phyloP scores from a whole-genome alignment of 2,888 invertebrate species.

The Biston stratarius region DNA sequence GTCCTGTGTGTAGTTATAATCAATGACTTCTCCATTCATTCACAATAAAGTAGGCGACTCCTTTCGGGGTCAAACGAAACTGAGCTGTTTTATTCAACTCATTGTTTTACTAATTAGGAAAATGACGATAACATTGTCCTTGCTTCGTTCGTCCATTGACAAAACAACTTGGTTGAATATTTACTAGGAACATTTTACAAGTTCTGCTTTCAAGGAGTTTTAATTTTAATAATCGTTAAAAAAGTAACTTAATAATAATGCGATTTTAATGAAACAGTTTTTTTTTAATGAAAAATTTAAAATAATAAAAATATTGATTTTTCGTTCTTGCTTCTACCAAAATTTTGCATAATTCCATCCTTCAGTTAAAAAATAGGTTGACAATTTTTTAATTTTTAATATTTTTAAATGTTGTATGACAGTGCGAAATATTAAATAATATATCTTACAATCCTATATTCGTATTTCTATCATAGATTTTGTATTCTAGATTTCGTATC shows the following conservation, averaged over 20 bases:
- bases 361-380: conserved; percentile 1
- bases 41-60: conserved; percentile 78
- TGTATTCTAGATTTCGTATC: no score
- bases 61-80: conserved; percentile 76
- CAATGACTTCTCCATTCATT: conserved; percentile 82
- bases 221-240: background rate
- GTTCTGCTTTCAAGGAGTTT: conserved; percentile 9
- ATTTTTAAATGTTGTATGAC: background rate
- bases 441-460: no score
- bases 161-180: conserved; percentile 1
- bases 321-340: conserved; percentile 2
- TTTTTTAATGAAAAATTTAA: background rate
- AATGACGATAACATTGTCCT: conserved; percentile 31
- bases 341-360: conserved; percentile 21
- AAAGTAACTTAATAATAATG: background rate
- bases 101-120: conserved; percentile 39
- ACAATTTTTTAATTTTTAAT: background rate
- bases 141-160: conserved; percentile 25
- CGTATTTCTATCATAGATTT: no score
- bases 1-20: conserved; percentile 74
- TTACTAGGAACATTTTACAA: conserved; percentile 3
- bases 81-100: conserved; percentile 62
- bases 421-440: no score
- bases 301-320: background rate
- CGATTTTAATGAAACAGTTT: background rate